These are phyloP conservation scores for Sparidentex hasta DNA, from an alignment of 2,797 vertebrate species.

Conservation along the genomic window DNA sequence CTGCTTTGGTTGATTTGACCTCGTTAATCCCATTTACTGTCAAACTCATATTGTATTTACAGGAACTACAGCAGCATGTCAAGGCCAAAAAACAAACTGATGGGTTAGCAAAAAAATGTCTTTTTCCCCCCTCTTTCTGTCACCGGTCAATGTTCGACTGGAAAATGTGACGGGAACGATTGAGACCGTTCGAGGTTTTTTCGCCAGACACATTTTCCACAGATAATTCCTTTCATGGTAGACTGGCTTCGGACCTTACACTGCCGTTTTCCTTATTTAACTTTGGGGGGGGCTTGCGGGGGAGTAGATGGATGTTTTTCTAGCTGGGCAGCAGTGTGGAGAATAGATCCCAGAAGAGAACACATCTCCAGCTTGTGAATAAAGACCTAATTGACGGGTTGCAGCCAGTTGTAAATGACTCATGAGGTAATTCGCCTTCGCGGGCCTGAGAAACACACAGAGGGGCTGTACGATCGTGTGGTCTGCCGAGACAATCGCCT, in stretches of 20 bases:
- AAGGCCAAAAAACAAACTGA: constrained; percentile 49
- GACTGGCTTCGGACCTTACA: constrained; percentile 76
- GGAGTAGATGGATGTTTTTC: constrained; percentile 83
- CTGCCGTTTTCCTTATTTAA: constrained; percentile 83
- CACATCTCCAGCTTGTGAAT: constrained; percentile 82
- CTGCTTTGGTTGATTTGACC: constrained; percentile 60
- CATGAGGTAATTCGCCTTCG: constrained; percentile 77
- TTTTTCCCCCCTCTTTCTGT: constrained; percentile 51
- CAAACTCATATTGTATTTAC: constrained; percentile 60
- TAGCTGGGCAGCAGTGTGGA: constrained; percentile 84
- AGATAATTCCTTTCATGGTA: constrained; percentile 85
- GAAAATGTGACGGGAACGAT: constrained; percentile 77
- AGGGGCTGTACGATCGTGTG: constrained; percentile 48
- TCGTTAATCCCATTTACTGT: constrained; percentile 68
- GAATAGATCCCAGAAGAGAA: constrained; percentile 84
- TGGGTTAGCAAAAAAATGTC: constrained; percentile 36
- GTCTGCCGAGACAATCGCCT: constrained; percentile 46
- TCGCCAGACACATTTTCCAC: constrained; percentile 84
- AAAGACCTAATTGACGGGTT: constrained; percentile 85
- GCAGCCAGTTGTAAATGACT: constrained; percentile 82
- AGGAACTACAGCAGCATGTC: constrained; percentile 44
- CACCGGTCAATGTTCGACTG: constrained; percentile 67
- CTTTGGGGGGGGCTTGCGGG: constrained; percentile 65
- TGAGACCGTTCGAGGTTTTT: constrained; percentile 67
- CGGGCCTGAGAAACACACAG: constrained; percentile 62